These are phyloP conservation scores for Isaurus tuberculatus DNA, from an alignment of 92 coral and sea anemone species.

Conservation along the genomic window DNA sequence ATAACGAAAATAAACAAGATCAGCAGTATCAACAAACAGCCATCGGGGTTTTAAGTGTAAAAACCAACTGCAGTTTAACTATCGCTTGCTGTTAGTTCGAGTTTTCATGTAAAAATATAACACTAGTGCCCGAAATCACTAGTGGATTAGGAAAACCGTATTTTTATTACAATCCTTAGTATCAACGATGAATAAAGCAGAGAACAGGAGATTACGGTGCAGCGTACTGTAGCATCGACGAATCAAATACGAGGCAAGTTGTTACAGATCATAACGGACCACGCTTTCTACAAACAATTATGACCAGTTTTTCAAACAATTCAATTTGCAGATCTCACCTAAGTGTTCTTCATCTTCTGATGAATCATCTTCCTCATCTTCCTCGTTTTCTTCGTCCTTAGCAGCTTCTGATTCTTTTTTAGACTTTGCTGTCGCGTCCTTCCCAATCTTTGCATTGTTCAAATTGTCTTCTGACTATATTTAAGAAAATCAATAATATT, in stretches of 20 bases:
- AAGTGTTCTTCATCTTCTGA: slow-evolving; percentile 72
- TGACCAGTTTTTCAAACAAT: not conserved
- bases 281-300: slow-evolving; percentile 4
- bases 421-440: slow-evolving; percentile 56
- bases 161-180: not conserved
- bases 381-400: slow-evolving; percentile 44
- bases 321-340: slow-evolving; percentile 51
- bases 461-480: slow-evolving; percentile 20
- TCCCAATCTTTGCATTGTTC: slow-evolving; percentile 34
- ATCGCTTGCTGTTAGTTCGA: no score
- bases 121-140: no score
- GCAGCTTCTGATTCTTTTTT: slow-evolving; percentile 35
- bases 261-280: not conserved
- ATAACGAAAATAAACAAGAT: no score
- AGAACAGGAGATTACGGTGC: no score
- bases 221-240: no score
- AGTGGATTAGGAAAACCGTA: no score
- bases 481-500: not conserved
- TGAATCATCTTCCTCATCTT: slow-evolving; percentile 73
- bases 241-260: not conserved
- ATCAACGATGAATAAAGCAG: no score
- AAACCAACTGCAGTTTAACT: no score
- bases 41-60: no score
- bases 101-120: no score
- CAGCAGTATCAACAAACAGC: no score